Evolutionary conservation across 2,113 vertebrate genomes (phyloP).

Genomic region (Trogon surrucura): DNA sequence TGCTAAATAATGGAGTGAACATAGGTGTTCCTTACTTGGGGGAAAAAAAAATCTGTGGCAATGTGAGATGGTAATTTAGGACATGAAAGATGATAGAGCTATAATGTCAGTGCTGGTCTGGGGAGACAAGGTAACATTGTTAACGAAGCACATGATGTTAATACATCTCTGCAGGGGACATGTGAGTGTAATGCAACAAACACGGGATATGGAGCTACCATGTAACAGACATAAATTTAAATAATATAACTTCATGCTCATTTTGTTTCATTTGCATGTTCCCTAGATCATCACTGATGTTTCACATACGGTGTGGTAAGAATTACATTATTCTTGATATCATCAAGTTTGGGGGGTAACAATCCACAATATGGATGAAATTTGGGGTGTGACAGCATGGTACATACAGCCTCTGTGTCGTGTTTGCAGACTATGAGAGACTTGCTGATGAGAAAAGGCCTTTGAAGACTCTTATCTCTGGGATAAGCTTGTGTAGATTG

Average conservation of each 20-base stretch:
- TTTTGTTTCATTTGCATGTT: background rate
- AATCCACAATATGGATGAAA: background rate
- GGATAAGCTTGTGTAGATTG: background rate
- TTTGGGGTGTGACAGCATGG: background rate
- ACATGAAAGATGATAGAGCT: background rate
- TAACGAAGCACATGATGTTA: constrained; percentile 4
- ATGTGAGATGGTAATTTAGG: background rate
- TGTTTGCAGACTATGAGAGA: background rate
- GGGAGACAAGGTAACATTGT: background rate
- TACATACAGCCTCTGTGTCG: background rate
- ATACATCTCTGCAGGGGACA: background rate
- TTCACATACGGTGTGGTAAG: background rate
- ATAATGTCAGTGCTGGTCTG: background rate
- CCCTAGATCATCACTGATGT: background rate
- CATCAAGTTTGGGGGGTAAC: background rate
- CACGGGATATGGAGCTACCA: background rate
- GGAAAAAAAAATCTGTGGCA: background rate
- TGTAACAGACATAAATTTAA: background rate
- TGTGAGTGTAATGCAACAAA: background rate
- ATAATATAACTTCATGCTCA: background rate
- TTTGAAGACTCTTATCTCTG: background rate
- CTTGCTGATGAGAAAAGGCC: background rate
- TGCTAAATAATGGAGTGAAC: background rate
- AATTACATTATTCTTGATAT: background rate
- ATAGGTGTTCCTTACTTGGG: background rate